These are phyloP conservation scores for Leucoraja erinaceus DNA, from an alignment of 2,113 vertebrate genomes.

Conservation along the genomic window DNA sequence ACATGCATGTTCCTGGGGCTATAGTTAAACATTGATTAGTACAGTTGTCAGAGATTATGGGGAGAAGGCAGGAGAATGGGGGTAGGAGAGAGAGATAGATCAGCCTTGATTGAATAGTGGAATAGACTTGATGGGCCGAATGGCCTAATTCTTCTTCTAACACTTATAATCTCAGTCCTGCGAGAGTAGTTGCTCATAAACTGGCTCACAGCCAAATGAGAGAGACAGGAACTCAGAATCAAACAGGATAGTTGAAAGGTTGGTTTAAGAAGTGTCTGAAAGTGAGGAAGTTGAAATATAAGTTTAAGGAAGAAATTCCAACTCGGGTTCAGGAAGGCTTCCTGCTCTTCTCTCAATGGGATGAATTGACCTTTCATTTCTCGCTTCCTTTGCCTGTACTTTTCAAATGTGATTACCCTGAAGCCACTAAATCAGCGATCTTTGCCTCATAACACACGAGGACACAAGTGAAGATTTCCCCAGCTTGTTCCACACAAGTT, in stretches of 20 bases:
- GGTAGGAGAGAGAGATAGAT: no score
- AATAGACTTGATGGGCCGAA: no score
- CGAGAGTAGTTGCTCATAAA: not conserved
- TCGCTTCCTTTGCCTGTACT: not conserved
- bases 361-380: not conserved
- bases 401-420: not conserved
- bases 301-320: not conserved
- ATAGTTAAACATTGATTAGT: no score
- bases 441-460: not conserved
- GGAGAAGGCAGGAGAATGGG: no score
- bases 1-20: not conserved
- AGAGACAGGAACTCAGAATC: not conserved
- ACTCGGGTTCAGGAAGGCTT: not conserved
- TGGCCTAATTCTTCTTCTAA: no score
- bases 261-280: not conserved
- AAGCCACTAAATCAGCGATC: not conserved
- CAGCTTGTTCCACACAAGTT: not conserved
- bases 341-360: not conserved
- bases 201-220: not conserved
- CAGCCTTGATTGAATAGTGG: no score
- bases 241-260: not conserved
- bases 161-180: not conserved
- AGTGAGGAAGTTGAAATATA: no score
- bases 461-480: not conserved
- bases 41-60: no score